Percentiles rank a stretch among this genome's conserved stretches.
These are phyloP conservation scores for Albula glossodonta DNA, from an alignment of 2,113 vertebrate genomes.

Conservation along the genomic window DNA sequence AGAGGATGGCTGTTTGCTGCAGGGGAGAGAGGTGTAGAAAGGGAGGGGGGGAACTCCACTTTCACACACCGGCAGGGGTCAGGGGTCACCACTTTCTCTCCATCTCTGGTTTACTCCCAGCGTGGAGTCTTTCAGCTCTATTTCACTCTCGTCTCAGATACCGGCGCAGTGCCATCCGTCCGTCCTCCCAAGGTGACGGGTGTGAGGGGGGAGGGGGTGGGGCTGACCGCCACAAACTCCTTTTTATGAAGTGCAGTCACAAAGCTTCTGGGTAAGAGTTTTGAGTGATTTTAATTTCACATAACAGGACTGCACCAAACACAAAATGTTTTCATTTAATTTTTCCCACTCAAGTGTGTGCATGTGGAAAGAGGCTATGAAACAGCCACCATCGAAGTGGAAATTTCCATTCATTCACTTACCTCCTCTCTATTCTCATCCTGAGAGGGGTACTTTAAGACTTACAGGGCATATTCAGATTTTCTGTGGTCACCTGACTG, in stretches of 20 bases:
- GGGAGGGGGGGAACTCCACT: not conserved
- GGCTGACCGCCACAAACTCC: not conserved
- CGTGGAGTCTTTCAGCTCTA: conserved; percentile 53
- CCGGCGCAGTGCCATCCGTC: not conserved
- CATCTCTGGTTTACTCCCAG: conserved; percentile 46
- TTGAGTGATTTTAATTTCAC: not conserved
- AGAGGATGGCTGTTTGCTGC: not conserved
- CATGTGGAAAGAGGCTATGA: not conserved
- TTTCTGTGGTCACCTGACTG: not conserved
- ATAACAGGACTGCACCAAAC: not conserved
- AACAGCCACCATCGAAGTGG: not conserved
- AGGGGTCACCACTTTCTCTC: conserved; percentile 46
- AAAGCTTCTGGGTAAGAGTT: not conserved
- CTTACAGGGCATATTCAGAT: not conserved
- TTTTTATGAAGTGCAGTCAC: not conserved
- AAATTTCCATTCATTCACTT: not conserved
- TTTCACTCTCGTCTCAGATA: conserved; percentile 40
- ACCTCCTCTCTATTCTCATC: not conserved
- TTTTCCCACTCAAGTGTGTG: not conserved
- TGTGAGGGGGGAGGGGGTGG: not conserved
- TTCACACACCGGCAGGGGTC: conserved; percentile 32
- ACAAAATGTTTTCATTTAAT: not conserved
- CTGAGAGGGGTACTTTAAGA: not conserved
- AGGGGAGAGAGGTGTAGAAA: not conserved
- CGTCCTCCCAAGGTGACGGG: not conserved